phyloP scores from a whole-genome alignment of 23 tunicate genomes.

The Trididemnum nubilum region DNA sequence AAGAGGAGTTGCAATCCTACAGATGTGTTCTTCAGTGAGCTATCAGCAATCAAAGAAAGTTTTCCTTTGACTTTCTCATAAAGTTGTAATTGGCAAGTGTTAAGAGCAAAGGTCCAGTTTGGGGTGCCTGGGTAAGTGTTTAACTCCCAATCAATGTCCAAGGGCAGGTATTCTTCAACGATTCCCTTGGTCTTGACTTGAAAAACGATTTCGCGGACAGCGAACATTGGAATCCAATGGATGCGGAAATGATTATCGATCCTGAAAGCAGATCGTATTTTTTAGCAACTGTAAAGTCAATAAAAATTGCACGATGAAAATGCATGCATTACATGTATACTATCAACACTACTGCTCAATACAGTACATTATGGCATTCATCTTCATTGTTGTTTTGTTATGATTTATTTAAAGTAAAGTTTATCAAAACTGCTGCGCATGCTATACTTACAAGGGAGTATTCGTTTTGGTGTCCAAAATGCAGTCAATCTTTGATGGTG shows the following conservation, averaged over 20 bases:
- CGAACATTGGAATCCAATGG: neutral
- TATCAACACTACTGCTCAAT: no score
- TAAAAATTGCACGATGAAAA: no score
- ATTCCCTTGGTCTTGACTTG: constrained; percentile 8
- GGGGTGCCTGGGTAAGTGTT: neutral
- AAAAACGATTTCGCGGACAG: neutral
- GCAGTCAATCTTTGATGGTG: neutral
- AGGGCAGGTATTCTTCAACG: neutral
- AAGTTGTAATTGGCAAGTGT: neutral
- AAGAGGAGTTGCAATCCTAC: neutral
- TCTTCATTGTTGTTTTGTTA: no score
- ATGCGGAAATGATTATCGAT: constrained; percentile 3
- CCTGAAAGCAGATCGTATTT: neutral
- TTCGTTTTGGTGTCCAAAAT: neutral
- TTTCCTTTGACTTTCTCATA: neutral
- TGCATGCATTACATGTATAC: no score
- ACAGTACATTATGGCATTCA: no score
- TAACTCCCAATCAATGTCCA: constrained; percentile 28
- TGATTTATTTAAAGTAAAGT: no score
- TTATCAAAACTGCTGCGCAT: neutral
- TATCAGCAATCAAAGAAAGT: neutral
- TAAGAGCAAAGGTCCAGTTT: constrained; percentile 19
- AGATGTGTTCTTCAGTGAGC: neutral
- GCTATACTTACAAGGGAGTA: neutral
- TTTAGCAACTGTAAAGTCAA: no score